Evolutionary conservation across 2,113 vertebrate species (phyloP), one percentile per base, ranked within the genome.

Genomic region (Ochotona curzoniae): DNA sequence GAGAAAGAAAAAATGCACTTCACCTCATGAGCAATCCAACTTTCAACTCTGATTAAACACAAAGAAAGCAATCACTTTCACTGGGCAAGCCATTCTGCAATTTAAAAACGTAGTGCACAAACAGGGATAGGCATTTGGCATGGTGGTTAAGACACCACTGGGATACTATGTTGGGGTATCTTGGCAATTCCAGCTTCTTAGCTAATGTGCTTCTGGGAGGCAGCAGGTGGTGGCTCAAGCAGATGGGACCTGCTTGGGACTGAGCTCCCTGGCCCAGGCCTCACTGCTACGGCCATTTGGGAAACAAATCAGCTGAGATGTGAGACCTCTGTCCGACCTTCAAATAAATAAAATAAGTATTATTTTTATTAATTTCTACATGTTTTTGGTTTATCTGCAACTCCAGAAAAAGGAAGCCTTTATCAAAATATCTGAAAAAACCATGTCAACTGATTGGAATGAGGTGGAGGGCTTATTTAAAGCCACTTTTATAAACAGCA

Each of bases 1-100:
- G 17, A 79, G 82, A 81, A 94, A 81, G 49, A 75, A 90, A 87
- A 87, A 70, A 83, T 13, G 8, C 66, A 44, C 61, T 69, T 93
- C 30, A 80, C 30, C 30, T 82, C 32, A 78, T 44, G 81, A 60
- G 75, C 47, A 91, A 30, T 13, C 66, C 44, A 75, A 79, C 79
- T 70, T 89, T 86, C 70, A 87, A 64, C 64, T 87, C 35, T 51
- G 83, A 54, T 73, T 89, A 17, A 83, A 63, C 93, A n/a, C 38
- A 44, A 44, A 44, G 38, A 44, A 44, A 44, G 49, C 30, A 57
- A 70, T 80, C 64, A 64, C 25, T 82, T 79, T 79, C 49, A 69
- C 14, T 35, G 20, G 12, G 21, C 28, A 83, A 80, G 13, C 71
- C 74, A 13, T 10, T 91, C 75, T 87, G 83, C 25, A 89, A 87